Percentiles rank a stretch among this genome's conserved stretches.
Evolutionary conservation across 2,797 vertebrate species (phyloP).

Genomic region (Ataeniobius toweri): DNA sequence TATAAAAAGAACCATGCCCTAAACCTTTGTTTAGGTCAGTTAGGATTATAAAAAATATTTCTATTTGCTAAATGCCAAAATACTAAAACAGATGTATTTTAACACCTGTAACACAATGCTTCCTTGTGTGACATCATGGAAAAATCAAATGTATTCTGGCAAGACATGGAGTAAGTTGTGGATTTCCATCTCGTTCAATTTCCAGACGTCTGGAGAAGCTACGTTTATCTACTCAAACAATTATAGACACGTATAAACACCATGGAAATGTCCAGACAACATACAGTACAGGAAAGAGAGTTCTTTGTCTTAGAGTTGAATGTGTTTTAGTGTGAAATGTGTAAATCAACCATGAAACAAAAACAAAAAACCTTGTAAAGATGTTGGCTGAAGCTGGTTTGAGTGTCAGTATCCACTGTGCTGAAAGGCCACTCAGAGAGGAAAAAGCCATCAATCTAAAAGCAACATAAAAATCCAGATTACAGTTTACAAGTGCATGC

Average conservation of each 20-base stretch:
- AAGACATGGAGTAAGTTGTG: not conserved
- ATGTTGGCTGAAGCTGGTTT: not conserved
- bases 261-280: not conserved
- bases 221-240: not conserved
- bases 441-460: not conserved
- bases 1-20: not conserved
- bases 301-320: not conserved
- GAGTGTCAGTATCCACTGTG: not conserved
- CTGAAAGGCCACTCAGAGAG: not conserved
- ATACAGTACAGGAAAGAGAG: not conserved
- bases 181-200: too few relatives aligned
- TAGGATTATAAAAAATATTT: not conserved
- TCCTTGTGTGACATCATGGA: not conserved
- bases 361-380: not conserved
- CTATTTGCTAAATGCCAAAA: not conserved
- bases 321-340: not conserved
- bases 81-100: not conserved
- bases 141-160: not conserved
- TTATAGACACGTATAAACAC: not conserved
- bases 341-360: not conserved
- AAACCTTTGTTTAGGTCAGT: not conserved
- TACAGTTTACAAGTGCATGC: not conserved
- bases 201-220: not conserved
- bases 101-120: not conserved
- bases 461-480: not conserved